Conservation (phyloP, 2,113 vertebrate genomes). For the Nesoenas mayeri region DNA sequence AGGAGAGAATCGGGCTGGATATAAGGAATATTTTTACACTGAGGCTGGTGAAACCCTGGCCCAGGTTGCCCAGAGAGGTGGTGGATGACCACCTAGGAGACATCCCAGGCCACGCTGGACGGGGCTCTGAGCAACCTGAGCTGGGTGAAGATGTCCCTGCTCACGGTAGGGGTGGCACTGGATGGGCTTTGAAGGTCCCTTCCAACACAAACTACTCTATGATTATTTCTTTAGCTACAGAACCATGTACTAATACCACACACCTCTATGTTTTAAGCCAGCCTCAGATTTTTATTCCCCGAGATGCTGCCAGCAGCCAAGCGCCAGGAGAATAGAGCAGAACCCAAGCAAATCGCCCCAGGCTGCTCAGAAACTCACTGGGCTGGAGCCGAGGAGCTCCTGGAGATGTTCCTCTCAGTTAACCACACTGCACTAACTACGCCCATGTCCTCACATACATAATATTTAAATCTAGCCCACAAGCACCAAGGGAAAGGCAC, state of each 20-base stretch:
- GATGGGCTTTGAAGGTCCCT: too few relatives aligned
- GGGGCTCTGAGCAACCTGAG: too few relatives aligned
- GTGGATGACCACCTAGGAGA: too few relatives aligned
- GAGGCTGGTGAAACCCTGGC: too few relatives aligned
- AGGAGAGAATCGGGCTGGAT: too few relatives aligned
- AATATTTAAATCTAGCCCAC: background rate
- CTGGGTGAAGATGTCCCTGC: too few relatives aligned
- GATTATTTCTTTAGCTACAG: background rate
- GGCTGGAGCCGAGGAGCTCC: background rate
- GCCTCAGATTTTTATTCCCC: background rate
- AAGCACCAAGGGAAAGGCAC: background rate
- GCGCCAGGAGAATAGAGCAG: background rate
- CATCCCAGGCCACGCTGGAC: too few relatives aligned
- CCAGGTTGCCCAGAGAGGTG: too few relatives aligned
- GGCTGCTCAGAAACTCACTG: background rate
- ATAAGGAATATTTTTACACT: too few relatives aligned
- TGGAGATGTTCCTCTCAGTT: background rate
- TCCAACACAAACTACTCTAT: too few relatives aligned
- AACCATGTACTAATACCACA: background rate
- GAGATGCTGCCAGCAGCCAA: background rate
- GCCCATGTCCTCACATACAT: background rate
- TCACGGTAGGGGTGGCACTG: too few relatives aligned
- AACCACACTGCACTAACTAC: background rate
- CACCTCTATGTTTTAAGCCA: background rate
- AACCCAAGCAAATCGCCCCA: accelerated